phyloP scores from a whole-genome alignment of 2,888 invertebrate species.

The Platycnemis pennipes region DNA sequence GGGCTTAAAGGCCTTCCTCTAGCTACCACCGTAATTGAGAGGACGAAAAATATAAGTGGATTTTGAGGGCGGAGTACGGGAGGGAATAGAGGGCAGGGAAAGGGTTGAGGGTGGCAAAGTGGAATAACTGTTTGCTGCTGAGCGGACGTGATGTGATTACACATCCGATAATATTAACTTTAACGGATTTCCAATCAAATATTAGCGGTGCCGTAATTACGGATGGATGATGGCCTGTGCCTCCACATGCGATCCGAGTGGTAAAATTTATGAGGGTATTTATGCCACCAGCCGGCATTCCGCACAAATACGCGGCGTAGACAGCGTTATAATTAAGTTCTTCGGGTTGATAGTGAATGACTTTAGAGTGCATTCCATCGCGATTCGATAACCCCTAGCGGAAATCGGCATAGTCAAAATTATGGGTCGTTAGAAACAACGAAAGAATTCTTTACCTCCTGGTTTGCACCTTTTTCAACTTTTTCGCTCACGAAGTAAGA shows the following conservation, averaged over 20 bases:
- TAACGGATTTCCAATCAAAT: slow-evolving; percentile 56
- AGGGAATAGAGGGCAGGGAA: slow-evolving; percentile 26
- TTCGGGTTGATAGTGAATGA: not conserved
- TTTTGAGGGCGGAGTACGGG: not conserved
- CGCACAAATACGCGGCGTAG: not conserved
- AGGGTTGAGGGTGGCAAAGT: slow-evolving; percentile 57
- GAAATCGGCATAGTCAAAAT: too few species aligned
- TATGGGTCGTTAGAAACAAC: too few species aligned
- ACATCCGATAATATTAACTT: slow-evolving; percentile 64
- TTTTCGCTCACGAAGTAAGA: too few species aligned
- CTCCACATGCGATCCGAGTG: not conserved
- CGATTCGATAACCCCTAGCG: too few species aligned
- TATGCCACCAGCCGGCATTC: not conserved
- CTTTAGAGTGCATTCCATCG: not conserved
- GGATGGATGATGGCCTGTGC: not conserved
- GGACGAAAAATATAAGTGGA: slow-evolving; percentile 65
- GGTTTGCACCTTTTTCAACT: too few species aligned
- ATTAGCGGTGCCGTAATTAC: slow-evolving; percentile 52
- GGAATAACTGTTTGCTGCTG: slow-evolving; percentile 66
- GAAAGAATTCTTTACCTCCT: too few species aligned
- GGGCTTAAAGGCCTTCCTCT: slow-evolving; percentile 47
- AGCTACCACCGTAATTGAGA: slow-evolving; percentile 46
- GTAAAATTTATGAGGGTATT: not conserved
- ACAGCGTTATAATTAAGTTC: not conserved
- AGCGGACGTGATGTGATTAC: slow-evolving; percentile 61